Evolutionary conservation across 2,888 invertebrate genomes (phyloP).

Genomic region (Athalia cordata): DNA sequence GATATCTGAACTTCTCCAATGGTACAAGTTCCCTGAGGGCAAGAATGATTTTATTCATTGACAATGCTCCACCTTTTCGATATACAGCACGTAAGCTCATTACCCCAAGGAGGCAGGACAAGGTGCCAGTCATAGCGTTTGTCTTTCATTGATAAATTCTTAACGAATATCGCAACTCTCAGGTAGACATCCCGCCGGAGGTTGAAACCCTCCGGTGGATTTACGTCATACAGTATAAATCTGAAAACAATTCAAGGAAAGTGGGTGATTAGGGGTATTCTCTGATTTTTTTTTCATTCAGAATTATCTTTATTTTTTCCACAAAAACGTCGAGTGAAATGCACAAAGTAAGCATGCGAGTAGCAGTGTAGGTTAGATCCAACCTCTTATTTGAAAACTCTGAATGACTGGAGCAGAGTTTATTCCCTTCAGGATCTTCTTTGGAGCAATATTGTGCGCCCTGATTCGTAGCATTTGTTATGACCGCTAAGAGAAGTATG

Average conservation of each 20-base stretch:
- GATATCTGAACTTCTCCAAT: constrained; percentile 84
- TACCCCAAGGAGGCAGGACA: constrained; percentile 95
- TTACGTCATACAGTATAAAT: constrained; percentile 94
- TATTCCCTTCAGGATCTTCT: constrained; percentile 28
- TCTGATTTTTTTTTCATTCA: constrained; percentile 12
- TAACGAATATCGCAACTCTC: constrained; percentile 89
- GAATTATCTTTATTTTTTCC: not conserved
- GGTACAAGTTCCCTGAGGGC: constrained; percentile 79
- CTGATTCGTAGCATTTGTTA: not conserved
- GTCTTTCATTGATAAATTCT: constrained; percentile 77
- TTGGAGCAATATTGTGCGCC: constrained; percentile 49
- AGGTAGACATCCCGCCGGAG: constrained; percentile 96
- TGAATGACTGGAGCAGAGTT: constrained; percentile 47
- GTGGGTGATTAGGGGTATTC: not conserved
- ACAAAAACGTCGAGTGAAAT: not conserved
- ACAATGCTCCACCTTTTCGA: not conserved
- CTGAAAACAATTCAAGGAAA: constrained; percentile 70
- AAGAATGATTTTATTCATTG: too few species aligned
- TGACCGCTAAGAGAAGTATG: not conserved
- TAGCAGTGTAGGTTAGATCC: constrained; percentile 18
- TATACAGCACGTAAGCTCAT: constrained; percentile 13
- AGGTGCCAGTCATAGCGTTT: constrained; percentile 77
- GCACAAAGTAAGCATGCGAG: not conserved
- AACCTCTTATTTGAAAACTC: constrained; percentile 55
- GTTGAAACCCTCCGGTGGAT: constrained; percentile 97